Base-by-base conservation (phyloP, 2,797 vertebrate genomes). In the Dicrostonyx torquatus region DNA sequence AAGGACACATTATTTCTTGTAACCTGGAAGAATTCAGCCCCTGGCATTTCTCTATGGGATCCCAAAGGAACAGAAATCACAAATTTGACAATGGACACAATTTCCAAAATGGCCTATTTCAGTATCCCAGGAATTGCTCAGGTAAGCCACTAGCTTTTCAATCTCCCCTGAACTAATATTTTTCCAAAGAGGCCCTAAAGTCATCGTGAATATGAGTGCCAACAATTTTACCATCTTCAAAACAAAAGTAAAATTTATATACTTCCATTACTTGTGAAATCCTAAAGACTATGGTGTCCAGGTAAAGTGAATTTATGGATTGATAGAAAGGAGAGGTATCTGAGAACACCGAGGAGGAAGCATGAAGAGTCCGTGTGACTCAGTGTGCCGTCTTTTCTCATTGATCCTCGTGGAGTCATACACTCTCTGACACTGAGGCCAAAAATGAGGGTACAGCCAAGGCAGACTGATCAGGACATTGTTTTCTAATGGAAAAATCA, bases 1-100 rank as follows among this genome's bases (percentile, higher is more conserved):
- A 99, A 98, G 11, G 93, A 98, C 89, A 99, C 98, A 1, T 98
- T 97, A 90, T 98, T 98, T 87, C 95, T 98, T 14, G 5, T 98
- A 43, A 97, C 98, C 1, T 99, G 98, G 98, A 0, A 0, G 11
- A 0, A 1, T 0, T 2, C 34, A 43, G 0, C 0, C 43, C 94
- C 95, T 75, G 48, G 0, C 6, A 45, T 85, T 97, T 98, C 72
- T 89, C 94, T 94, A 91, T 98, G 66, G 83, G 97, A 98, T 90
- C 98, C 98, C 50, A 97, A 29, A 93, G 97, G 98, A 84, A 95
- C 60, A 90, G 9, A 17, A 8, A 93, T 97, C 18, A 14, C 2
- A 24, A 7, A 45, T 66, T 98, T 98, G 70, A 92, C 0, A 64
- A 2, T 3, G 29, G 92, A 96, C 2, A 0, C 0, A 12, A 0